phyloP scores from a whole-genome alignment of 2,113 vertebrate genomes.

The Campylomormyrus tamandua region DNA sequence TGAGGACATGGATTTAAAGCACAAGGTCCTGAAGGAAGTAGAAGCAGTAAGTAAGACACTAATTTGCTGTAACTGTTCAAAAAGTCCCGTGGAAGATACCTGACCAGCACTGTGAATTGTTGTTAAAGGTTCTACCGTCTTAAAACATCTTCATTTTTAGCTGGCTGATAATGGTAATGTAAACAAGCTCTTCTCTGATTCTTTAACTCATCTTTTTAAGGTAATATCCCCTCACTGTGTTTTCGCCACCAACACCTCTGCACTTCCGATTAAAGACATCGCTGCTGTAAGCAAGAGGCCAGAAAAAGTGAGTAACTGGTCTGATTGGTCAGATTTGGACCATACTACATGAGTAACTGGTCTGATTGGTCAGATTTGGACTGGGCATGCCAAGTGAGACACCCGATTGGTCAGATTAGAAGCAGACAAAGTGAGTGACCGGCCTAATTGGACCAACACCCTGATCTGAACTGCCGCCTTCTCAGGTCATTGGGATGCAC shows the following conservation, averaged over 20 bases:
- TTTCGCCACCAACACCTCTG: constrained; percentile 93
- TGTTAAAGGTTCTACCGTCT: background rate
- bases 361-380: background rate
- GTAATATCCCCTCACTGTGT: constrained; percentile 77
- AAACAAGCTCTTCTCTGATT: background rate
- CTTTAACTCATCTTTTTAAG: constrained; percentile 44
- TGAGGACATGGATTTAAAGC: constrained; percentile 69
- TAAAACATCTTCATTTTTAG: background rate
- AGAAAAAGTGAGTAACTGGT: constrained; percentile 69
- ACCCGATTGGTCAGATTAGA: background rate
- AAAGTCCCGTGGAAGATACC: background rate
- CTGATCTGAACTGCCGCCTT: background rate
- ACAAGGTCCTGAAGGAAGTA: constrained; percentile 84
- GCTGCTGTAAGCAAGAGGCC: constrained; percentile 77
- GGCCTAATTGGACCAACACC: background rate
- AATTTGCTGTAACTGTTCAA: background rate
- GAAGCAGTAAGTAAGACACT: constrained; percentile 74
- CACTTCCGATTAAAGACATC: constrained; percentile 84
- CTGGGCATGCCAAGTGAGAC: background rate
- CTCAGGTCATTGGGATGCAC: constrained; percentile 92
- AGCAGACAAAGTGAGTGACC: background rate
- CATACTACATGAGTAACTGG: constrained; percentile 75
- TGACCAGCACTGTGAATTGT: background rate
- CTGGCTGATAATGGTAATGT: background rate
- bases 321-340: constrained; percentile 42